Evolutionary conservation across 2,888 invertebrate species (phyloP).

Genomic region (Carterocephalus palaemon): DNA sequence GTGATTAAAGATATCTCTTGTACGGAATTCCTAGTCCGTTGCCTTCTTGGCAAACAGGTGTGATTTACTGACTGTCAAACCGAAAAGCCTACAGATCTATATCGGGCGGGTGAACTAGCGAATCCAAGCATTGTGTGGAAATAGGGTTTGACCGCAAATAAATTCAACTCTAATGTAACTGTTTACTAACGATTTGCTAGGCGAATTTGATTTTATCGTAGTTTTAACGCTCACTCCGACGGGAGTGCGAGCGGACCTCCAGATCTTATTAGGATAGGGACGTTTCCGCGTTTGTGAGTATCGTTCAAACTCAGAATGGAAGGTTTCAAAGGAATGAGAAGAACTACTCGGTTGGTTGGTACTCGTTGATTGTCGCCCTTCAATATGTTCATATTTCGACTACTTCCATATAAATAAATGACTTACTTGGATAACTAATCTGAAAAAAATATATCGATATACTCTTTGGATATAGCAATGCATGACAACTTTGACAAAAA

Average conservation of each 20-base stretch:
- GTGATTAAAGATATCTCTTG: no score
- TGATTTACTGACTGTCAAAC: neutral
- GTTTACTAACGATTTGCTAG: constrained; percentile 16
- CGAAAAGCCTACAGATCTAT: constrained; percentile 1
- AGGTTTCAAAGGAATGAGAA: no score
- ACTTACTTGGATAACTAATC: no score
- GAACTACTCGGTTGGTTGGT: no score
- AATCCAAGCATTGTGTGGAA: constrained; percentile 19
- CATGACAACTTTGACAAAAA: no score
- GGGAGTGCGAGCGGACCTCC: constrained; percentile 7
- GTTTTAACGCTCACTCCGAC: constrained; percentile 11
- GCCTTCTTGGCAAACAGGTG: neutral
- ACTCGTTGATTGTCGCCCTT: no score
- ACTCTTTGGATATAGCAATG: no score
- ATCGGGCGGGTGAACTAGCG: constrained; percentile 3
- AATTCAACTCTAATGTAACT: constrained; percentile 15
- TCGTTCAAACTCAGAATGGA: neutral
- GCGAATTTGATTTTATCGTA: constrained; percentile 18
- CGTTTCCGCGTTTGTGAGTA: constrained; percentile 1
- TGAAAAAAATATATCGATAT: no score
- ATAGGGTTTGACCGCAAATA: constrained; percentile 12
- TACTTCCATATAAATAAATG: no score
- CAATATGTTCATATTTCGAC: no score
- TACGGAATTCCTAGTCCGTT: no score
- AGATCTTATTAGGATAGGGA: constrained; percentile 15